phyloP scores from a whole-genome alignment of 2,113 vertebrate genomes.

The Syrrhaptes paradoxus region DNA sequence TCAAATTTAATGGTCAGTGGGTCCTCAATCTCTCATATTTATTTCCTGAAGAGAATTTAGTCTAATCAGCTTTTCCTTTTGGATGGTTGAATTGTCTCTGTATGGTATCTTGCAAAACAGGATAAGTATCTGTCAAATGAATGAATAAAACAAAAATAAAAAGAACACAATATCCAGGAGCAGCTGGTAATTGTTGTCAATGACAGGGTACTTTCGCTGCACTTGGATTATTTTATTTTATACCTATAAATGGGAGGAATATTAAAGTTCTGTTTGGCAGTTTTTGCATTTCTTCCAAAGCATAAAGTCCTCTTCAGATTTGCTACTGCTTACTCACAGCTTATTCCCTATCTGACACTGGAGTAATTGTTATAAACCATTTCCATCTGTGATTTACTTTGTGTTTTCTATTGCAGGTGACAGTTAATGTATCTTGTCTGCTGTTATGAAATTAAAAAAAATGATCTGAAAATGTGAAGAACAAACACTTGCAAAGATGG shows the following conservation, averaged over 20 bases:
- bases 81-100: not conserved
- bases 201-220: not conserved
- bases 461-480: not conserved
- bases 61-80: constrained; percentile 18
- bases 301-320: constrained; percentile 9
- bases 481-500: not conserved
- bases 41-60: not conserved
- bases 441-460: not conserved
- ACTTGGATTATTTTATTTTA: constrained; percentile 24
- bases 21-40: not conserved
- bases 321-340: not conserved
- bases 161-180: not conserved
- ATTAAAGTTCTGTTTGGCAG: not conserved
- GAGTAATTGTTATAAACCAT: constrained; percentile 51
- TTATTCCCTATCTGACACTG: constrained; percentile 39
- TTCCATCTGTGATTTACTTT: constrained; percentile 51
- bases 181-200: not conserved
- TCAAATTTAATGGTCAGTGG: not conserved
- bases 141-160: constrained; percentile 13
- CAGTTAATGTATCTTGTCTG: constrained; percentile 46
- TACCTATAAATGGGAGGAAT: constrained; percentile 8
- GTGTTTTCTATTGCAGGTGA: constrained; percentile 7
- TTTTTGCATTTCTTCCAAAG: constrained; percentile 31
- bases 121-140: not conserved
- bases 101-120: not conserved